These are phyloP conservation scores for Helicoverpa assulta DNA, from an alignment of 2,888 invertebrate species.

Conservation along the genomic window DNA sequence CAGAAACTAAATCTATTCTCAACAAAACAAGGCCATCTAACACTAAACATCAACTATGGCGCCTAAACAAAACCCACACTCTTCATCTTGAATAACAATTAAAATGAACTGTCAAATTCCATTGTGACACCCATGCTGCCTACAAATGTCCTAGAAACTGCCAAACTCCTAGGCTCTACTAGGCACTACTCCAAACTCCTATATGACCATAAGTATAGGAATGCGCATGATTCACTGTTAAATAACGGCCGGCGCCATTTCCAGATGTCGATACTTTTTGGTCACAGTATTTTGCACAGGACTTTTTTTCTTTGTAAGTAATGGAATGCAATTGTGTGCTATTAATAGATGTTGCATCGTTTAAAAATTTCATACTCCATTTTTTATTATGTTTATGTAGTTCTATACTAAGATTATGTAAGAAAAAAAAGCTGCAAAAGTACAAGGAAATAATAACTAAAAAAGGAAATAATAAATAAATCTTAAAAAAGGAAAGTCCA, in stretches of 20 bases:
- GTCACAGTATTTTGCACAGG: not conserved
- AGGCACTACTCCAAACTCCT: conserved; percentile 24
- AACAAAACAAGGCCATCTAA: no score
- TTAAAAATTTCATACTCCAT: no score
- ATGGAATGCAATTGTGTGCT: no score
- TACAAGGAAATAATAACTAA: no score
- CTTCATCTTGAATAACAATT: conserved; percentile 10
- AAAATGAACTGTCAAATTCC: conserved; percentile 23
- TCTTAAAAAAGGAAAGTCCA: no score
- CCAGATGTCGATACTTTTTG: conserved; percentile 27
- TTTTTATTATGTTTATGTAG: no score
- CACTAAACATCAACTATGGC: not conserved
- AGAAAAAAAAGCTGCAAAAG: no score
- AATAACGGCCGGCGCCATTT: conserved; percentile 27
- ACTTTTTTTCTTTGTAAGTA: not conserved
- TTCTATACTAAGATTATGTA: no score
- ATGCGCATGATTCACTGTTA: conserved; percentile 45
- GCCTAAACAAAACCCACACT: conserved; percentile 12
- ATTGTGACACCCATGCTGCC: conserved; percentile 14
- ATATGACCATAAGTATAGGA: conserved; percentile 20
- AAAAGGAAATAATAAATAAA: no score
- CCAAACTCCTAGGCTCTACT: conserved; percentile 22
- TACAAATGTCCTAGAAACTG: conserved; percentile 40
- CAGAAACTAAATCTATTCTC: not conserved
- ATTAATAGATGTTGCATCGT: no score